A percentile compares a stretch with the other conserved stretches of the same genome.
Evolutionary conservation across 2,113 vertebrate genomes (phyloP).

Genomic region (Albula glossodonta): DNA sequence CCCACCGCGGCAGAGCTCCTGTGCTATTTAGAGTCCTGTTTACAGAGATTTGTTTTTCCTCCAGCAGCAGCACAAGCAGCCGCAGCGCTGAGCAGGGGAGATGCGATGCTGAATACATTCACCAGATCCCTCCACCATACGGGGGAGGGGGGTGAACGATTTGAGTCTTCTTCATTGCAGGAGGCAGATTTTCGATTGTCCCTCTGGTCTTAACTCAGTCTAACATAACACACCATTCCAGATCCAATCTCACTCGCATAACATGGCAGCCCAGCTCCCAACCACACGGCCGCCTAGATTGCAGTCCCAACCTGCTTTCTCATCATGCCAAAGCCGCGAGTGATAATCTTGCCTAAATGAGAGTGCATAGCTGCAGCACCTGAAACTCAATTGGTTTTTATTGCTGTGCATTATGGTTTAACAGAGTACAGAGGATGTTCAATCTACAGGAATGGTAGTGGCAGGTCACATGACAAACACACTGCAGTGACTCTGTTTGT

Average conservation of each 20-base stretch:
- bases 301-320: neutral
- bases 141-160: neutral
- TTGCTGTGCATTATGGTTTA: neutral
- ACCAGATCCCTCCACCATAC: neutral
- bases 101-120: neutral
- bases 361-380: neutral
- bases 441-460: neutral
- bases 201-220: neutral
- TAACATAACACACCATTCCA: neutral
- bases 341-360: neutral
- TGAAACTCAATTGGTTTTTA: constrained; percentile 13
- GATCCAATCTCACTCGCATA: too few species aligned
- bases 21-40: neutral
- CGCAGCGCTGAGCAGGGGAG: neutral
- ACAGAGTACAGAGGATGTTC: neutral
- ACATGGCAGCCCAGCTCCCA: too few species aligned
- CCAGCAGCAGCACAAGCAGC: neutral
- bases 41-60: neutral
- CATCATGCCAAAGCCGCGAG: neutral
- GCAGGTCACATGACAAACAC: neutral
- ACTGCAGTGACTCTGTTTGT: too few species aligned
- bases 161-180: neutral
- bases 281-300: neutral
- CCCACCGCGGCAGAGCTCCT: neutral
- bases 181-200: neutral